Percentiles rank a stretch among this genome's conserved stretches.
These are phyloP conservation scores for Meloe dianella DNA, from an alignment of 2,888 invertebrate genomes.

Conservation along the genomic window DNA sequence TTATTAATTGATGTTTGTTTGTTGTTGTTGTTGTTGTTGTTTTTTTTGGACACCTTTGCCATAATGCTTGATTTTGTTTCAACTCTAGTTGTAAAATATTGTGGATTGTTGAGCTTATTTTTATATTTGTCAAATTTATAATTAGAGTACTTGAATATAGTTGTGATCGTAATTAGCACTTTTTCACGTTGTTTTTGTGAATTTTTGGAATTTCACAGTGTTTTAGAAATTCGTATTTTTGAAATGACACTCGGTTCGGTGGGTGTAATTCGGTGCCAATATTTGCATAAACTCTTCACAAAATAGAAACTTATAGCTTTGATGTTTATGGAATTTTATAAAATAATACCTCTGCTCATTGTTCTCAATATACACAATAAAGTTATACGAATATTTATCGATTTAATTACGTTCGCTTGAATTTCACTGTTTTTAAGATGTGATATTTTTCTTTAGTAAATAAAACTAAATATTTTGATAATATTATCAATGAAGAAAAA, in stretches of 20 bases:
- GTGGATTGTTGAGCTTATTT: neutral
- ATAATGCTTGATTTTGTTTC: neutral
- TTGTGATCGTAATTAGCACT: too few relatives aligned
- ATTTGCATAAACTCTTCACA: neutral
- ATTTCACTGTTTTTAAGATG: slow-evolving; percentile 34
- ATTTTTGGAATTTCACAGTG: too few relatives aligned
- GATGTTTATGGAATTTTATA: neutral
- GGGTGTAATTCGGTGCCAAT: neutral
- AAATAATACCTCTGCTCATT: neutral
- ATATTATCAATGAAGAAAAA: slow-evolving; percentile 15
- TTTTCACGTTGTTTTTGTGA: too few relatives aligned
- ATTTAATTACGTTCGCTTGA: slow-evolving; percentile 18
- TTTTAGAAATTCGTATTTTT: neutral
- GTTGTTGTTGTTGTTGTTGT: neutral
- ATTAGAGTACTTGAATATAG: neutral
- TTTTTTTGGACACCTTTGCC: neutral
- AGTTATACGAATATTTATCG: neutral
- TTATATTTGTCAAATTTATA: neutral
- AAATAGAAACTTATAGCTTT: neutral
- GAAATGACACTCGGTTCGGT: neutral
- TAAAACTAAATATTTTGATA: slow-evolving; percentile 22
- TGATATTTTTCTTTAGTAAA: slow-evolving; percentile 37
- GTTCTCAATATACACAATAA: neutral
- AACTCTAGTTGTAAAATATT: neutral
- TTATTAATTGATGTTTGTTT: neutral